Conservation (phyloP, 2,113 vertebrate species). For the Lophotis ruficrista region DNA sequence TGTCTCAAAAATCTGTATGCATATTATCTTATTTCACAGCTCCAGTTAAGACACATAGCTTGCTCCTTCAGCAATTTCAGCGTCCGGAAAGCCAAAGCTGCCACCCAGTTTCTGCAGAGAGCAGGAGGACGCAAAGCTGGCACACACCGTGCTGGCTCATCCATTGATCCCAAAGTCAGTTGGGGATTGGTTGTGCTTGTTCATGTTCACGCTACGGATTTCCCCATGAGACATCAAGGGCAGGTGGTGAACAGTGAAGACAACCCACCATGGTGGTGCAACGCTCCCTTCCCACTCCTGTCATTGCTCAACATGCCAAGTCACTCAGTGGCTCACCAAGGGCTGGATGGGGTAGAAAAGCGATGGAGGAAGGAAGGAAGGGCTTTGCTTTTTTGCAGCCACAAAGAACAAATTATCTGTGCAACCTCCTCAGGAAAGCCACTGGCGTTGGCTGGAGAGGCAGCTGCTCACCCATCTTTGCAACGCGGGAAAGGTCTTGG, state of each 20-base stretch:
- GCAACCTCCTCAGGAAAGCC: background rate
- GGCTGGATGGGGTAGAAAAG: background rate
- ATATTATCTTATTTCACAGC: background rate
- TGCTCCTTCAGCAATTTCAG: background rate
- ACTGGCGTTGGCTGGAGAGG: background rate
- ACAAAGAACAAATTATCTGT: background rate
- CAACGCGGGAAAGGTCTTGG: background rate
- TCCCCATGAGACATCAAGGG: too few relatives aligned
- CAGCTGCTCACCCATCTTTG: constrained; percentile 2
- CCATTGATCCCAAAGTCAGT: background rate
- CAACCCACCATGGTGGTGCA: background rate
- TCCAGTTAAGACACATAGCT: background rate
- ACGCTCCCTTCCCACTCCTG: background rate
- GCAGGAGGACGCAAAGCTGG: background rate
- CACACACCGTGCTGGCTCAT: rapidly evolving
- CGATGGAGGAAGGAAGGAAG: background rate
- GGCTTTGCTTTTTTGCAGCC: background rate
- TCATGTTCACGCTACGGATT: rapidly evolving
- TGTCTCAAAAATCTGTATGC: rapidly evolving
- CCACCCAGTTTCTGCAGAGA: background rate
- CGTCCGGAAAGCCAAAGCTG: background rate
- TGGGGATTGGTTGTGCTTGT: background rate
- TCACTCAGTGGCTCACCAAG: rapidly evolving
- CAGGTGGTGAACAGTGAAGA: background rate
- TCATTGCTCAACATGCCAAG: rapidly evolving